A percentile compares a stretch with the other conserved stretches of the same genome.
Evolutionary conservation across 2,888 invertebrate species (phyloP).

Genomic region (Leucophenga montana): DNA sequence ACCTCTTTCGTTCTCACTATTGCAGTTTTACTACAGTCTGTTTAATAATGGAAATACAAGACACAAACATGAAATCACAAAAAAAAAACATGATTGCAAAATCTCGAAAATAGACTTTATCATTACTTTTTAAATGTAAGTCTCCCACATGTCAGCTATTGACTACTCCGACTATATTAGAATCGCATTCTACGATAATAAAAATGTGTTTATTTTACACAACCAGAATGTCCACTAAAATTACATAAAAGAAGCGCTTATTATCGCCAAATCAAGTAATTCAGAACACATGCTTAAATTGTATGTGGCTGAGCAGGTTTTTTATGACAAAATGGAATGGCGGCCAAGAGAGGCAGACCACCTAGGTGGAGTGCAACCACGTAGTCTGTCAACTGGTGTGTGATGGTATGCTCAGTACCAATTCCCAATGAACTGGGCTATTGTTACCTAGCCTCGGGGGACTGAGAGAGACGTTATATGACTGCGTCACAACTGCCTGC

Average conservation of each 20-base stretch:
- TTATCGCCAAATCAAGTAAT: slow-evolving; percentile 10
- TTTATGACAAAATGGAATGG: neutral
- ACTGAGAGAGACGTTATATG: neutral
- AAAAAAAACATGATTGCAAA: no score
- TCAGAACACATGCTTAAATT: neutral
- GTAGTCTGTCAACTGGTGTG: neutral
- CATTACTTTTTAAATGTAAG: no score
- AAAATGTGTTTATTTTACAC: neutral
- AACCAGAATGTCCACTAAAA: slow-evolving; percentile 11
- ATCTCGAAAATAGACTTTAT: no score
- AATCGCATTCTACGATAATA: neutral
- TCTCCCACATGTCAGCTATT: no score
- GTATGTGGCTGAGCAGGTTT: no score
- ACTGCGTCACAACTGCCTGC: neutral
- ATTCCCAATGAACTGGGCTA: neutral
- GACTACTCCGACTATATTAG: no score
- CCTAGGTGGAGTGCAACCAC: no score
- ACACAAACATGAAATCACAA: no score
- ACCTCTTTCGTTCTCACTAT: no score
- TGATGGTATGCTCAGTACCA: neutral
- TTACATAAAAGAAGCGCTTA: neutral
- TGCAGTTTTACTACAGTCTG: no score
- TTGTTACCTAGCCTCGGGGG: neutral
- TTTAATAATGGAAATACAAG: no score
- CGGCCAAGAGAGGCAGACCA: neutral